Base-by-base conservation (phyloP, 2,888 invertebrate species). In the Nebria salina region DNA sequence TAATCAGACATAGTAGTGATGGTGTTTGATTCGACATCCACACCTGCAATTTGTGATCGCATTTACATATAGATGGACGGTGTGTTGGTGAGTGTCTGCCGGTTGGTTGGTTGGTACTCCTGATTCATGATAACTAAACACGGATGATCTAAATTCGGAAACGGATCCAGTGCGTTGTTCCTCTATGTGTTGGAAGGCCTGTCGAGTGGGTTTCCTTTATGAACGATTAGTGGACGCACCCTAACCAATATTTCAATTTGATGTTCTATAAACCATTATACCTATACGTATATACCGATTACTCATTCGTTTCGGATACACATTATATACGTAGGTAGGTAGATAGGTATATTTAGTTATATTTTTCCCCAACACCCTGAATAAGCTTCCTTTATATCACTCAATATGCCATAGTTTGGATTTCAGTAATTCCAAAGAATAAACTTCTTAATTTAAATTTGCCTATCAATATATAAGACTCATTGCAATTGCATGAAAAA, bases 11-110 rank as follows among this genome's bases (percentile, higher is more conserved):
- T 82, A 83, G 54, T 54, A 54, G 54, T 54, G 54, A 54, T 54
- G 54, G 54, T 54, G 54, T 54, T 54, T 54, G 83, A 85, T 85
- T 84, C 84, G 84, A 79, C 82, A 82, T 83, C 84, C 84, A 84
- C 85, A 85, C 85, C 85, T 85, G 85, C 84, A 85, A 86, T 86
- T 86, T 86, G 85, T 84, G 85, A 84, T 82, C 79, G 76, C 82
- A 86, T 86, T 86, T 85, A 84, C 86, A 86, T 86, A 86, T 86
- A 86, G 85, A 86, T 85, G 84, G 85, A 85, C 84, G 83, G 77
- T 26, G 70, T 70, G 70, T 26, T 25, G 11, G 68, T 68, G 68
- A 25, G 68, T 68, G 15, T 68, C 20, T 15, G 70, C 8, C 70
- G 70, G 25, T 66, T 20, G 15, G 66, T 20, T 34, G 34, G 70